Evolutionary conservation across 2,888 invertebrate genomes (phyloP).

Genomic region (Antheraea assamensis): DNA sequence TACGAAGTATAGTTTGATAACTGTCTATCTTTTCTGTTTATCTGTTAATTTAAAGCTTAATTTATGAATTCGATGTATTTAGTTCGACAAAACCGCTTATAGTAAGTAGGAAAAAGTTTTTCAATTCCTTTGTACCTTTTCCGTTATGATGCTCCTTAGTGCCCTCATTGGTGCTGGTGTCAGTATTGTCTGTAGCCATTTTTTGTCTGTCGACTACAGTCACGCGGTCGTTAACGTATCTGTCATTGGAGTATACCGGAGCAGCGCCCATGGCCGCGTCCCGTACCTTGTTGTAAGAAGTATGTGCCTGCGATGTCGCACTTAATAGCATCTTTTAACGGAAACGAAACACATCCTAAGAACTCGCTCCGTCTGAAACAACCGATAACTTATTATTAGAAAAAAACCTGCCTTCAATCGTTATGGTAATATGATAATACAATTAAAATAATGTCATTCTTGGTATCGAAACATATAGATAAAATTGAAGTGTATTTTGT

Average conservation of each 20-base stretch:
- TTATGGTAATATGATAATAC: neutral
- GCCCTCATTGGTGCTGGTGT: constrained; percentile 73
- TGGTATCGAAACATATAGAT: neutral
- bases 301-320: constrained; percentile 86
- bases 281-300: constrained; percentile 83
- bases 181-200: constrained; percentile 79
- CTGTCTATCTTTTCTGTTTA: neutral
- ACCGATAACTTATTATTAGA: constrained; percentile 27
- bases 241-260: constrained; percentile 52
- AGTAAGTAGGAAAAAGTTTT: neutral
- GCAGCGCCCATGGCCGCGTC: constrained; percentile 52
- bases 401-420: neutral
- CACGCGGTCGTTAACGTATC: constrained; percentile 56
- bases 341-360: constrained; percentile 96
- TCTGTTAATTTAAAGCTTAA: neutral
- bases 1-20: neutral
- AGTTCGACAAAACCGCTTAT: neutral
- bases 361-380: constrained; percentile 95
- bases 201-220: constrained; percentile 60
- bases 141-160: constrained; percentile 70
- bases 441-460: neutral
- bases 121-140: constrained; percentile 53
- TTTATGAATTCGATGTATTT: neutral
- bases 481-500: neutral
- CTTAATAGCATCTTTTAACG: constrained; percentile 90